A percentile compares a stretch with the other conserved stretches of the same genome.
phyloP scores from a whole-genome alignment of 2,797 vertebrate genomes.

The Artibeus lituratus region DNA sequence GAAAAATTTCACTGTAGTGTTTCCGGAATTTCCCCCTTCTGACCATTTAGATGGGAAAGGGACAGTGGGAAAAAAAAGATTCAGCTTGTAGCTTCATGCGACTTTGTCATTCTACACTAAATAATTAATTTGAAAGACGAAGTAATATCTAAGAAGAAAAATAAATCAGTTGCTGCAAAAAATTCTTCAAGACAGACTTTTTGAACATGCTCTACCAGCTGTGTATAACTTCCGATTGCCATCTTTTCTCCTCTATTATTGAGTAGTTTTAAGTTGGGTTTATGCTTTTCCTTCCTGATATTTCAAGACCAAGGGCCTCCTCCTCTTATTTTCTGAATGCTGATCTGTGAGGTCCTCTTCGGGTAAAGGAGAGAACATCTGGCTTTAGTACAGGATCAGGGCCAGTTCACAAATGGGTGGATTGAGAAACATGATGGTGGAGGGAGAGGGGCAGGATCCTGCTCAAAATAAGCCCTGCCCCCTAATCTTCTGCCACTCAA shows the following conservation, averaged over 20 bases:
- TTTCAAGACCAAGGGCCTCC: neutral
- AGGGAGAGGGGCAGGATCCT: neutral
- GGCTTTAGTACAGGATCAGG: neutral
- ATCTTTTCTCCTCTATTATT: neutral
- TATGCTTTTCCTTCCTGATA: neutral
- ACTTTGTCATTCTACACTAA: neutral
- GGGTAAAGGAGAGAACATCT: neutral
- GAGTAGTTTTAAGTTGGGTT: neutral
- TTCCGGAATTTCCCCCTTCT: neutral
- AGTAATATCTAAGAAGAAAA: neutral
- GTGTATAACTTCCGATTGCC: neutral
- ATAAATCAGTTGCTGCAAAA: neutral
- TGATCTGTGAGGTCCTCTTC: neutral
- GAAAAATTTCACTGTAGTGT: neutral
- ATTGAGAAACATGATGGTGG: neutral
- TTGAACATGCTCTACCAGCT: neutral
- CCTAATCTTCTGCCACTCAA: neutral
- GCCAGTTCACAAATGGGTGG: neutral
- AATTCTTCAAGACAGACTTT: neutral
- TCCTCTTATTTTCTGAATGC: neutral
- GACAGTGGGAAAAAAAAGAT: neutral
- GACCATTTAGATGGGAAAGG: neutral
- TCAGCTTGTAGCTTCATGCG: neutral
- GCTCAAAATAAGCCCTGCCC: neutral
- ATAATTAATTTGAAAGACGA: slow-evolving; percentile 32